These are phyloP conservation scores for Tachuris rubrigastra DNA, from an alignment of 2,113 vertebrate species.

Conservation along the genomic window DNA sequence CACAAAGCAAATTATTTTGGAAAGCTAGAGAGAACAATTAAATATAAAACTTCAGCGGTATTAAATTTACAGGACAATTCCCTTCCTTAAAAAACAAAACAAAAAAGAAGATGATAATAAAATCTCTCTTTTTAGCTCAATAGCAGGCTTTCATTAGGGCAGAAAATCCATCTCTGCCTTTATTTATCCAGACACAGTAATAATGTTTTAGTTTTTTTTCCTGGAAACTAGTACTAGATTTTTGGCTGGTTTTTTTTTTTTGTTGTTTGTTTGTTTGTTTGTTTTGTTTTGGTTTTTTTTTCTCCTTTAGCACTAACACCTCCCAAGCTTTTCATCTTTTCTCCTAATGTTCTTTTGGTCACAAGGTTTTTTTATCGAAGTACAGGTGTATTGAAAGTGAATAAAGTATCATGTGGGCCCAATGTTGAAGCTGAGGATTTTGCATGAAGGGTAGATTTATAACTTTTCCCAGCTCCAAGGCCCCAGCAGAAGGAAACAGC, in stretches of 20 bases:
- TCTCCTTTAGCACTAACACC: background rate
- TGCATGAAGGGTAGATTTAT: background rate
- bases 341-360: background rate
- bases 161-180: background rate
- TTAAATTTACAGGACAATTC: slow-evolving; percentile 67
- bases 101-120: background rate
- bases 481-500: background rate
- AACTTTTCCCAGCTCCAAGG: background rate
- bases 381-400: slow-evolving; percentile 24
- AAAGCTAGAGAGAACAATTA: slow-evolving; percentile 86
- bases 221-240: background rate
- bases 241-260: background rate
- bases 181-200: slow-evolving; percentile 40
- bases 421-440: slow-evolving; percentile 38
- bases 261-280: no score
- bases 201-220: background rate
- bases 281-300: no score
- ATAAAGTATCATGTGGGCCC: slow-evolving; percentile 8
- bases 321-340: background rate
- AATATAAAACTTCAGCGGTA: slow-evolving; percentile 80
- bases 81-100: background rate
- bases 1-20: slow-evolving; percentile 99
- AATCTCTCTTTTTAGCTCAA: slow-evolving; percentile 16
- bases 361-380: slow-evolving; percentile 29
- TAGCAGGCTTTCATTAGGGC: slow-evolving; percentile 13